Base-by-base conservation (phyloP, 2,113 vertebrate species). In the Gasterosteus nipponicus region DNA sequence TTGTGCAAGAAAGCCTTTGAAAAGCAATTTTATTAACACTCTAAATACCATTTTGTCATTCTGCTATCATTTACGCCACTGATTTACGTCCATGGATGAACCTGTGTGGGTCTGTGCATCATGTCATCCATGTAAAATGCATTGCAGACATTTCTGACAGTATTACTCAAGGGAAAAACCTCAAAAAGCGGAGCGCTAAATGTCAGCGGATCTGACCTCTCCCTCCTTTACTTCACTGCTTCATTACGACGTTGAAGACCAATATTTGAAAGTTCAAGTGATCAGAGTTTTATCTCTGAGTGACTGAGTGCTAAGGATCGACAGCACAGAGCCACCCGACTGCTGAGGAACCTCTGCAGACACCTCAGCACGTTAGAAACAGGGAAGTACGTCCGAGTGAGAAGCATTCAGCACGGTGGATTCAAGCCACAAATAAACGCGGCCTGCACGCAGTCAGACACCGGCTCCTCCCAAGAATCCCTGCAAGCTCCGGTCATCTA, bases 161-260 rank as follows among this genome's bases (percentile, higher is more conserved):
- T 38, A 68, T 73, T 80, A 81, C 42, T 83, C 69, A 47, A 65
- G 69, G 86, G 29, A 81, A 56, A 60, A 87, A 85, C 68, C 75
- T 57, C 12, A 26, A 77, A 72, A 73, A 82, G 75, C 82, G 33
- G 31, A 69, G 66, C 83, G 86, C 61, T 80, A 89, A 93, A 92
- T 92, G 92, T 90, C 90, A 92, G 67, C 0, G 7, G 56, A 64
- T 85, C 70, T 72, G 73, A 86, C 73, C 75, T 72, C 66, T 75
- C 8, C 8, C 65, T 60, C 38, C 59, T 77, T 81, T 73, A 64
- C 66, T 86, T 31, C 61, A 31, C 47, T 39, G 14, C 76, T 82
- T 82, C 41, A 64, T 80, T 71, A 38, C 26, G 49, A 74, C 31
- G 58, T 66, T 35, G 41, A 65, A 31, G 15, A 75, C n/a, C 19